A percentile compares a stretch with the other conserved stretches of the same genome.
Evolutionary conservation across 2,113 vertebrate species (phyloP).

Genomic region (Rhea americana): DNA sequence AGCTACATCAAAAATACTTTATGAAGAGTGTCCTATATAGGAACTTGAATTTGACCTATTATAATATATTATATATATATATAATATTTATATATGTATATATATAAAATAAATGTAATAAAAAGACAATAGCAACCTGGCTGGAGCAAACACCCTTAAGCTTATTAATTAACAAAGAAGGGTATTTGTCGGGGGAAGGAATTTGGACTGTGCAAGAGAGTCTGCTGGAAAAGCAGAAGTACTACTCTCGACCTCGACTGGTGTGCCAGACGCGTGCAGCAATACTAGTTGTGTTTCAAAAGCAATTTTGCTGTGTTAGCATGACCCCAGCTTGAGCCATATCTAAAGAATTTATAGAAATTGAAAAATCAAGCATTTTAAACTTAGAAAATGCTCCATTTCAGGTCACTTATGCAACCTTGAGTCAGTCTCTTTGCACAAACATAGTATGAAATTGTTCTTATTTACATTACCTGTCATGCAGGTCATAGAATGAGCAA

Average conservation of each 20-base stretch:
- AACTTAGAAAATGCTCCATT: background rate
- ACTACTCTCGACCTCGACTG: background rate
- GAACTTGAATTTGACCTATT: background rate
- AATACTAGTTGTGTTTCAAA: background rate
- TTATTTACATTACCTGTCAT: background rate
- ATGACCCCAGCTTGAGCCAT: background rate
- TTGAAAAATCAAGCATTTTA: background rate
- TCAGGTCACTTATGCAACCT: background rate
- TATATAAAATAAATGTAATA: background rate
- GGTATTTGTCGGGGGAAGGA: background rate
- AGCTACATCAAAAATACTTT: background rate
- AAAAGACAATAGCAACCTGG: background rate
- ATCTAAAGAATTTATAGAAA: background rate
- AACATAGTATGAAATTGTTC: background rate
- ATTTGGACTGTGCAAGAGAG: background rate
- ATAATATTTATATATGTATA: too few relatives aligned
- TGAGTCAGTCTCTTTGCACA: background rate
- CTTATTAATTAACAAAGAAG: background rate
- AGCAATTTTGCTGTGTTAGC: background rate
- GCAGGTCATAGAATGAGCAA: background rate
- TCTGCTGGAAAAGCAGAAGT: background rate
- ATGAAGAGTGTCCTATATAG: background rate
- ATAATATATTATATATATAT: too few relatives aligned
- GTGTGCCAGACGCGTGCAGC: fast-evolving
- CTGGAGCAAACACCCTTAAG: background rate